These are phyloP conservation scores for Myopa testacea DNA, from an alignment of 2,888 invertebrate species.

Conservation along the genomic window DNA sequence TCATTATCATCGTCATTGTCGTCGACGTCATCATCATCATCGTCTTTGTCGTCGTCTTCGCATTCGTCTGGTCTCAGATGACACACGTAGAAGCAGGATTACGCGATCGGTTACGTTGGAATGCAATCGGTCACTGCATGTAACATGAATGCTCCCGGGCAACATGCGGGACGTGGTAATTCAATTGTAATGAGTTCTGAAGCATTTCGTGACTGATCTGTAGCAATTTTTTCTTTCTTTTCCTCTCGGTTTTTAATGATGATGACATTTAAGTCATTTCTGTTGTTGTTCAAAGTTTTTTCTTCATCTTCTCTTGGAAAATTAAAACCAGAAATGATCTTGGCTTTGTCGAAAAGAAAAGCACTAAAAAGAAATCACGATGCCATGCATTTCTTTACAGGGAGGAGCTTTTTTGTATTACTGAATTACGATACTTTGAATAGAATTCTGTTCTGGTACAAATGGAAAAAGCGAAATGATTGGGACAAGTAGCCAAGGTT, in stretches of 20 bases:
- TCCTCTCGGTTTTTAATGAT: constrained; percentile 28
- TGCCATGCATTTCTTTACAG: not conserved
- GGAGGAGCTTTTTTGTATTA: not conserved
- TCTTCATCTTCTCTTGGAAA: not conserved
- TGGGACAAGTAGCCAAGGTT: not conserved
- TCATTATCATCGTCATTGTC: not conserved
- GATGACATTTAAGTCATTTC: constrained; percentile 30
- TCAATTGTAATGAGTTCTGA: constrained; percentile 36
- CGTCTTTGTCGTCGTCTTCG: not conserved
- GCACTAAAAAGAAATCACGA: not conserved
- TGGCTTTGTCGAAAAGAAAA: not conserved
- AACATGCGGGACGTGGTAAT: constrained; percentile 22
- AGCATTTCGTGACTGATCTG: constrained; percentile 53
- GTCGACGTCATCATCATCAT: not conserved
- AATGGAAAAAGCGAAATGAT: not conserved
- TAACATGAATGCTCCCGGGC: not conserved
- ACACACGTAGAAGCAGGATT: constrained; percentile 1
- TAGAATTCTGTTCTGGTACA: not conserved
- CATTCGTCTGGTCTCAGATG: constrained; percentile 15
- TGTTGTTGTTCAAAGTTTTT: not conserved
- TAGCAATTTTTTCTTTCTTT: constrained; percentile 47
- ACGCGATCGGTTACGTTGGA: constrained; percentile 16
- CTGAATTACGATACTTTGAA: not conserved
- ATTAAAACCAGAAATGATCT: not conserved
- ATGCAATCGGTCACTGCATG: constrained; percentile 3